Evolutionary conservation across 2,113 vertebrate species (phyloP), one percentile per base, ranked within the genome.

Genomic region (Pyxicephalus adspersus): DNA sequence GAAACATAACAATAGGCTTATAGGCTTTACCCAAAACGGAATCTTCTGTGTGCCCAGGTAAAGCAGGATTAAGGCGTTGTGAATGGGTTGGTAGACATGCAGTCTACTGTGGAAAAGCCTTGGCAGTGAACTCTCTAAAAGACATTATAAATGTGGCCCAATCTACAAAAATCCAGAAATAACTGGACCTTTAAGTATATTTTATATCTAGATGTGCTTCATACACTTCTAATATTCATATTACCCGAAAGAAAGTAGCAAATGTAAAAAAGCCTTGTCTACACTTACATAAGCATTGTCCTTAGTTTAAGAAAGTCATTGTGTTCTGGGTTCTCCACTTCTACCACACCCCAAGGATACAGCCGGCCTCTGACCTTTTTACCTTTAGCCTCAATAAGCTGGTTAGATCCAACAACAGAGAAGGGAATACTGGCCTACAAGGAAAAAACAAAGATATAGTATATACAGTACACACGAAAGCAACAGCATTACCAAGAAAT

Each of bases 231-330:
- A 17, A 63, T 63, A 26, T 63, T 45, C n/a, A 29, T 34, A 34
- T 2, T 22, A 1, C 45, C 34, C 16, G 16, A 11, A 50, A 45
- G 34, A 22, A 28, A 50, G 2, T 3, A 58, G 50, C 3, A 74
- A 8, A 2, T 75, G 52, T 45, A 22, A 45, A 22, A 38, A 60
- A 23, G 3, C 5, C 25, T 26, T 7, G 11, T 7, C 16, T 28
- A 31, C 29, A 88, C 96, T 95, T 87, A 99, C 98, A 99, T 99
- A 68, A 99, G 90, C 98, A 99, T 99, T 23, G 95, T 99, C 83
- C 98, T 94, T 87, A 99, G 91, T 89, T 99, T 99, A 83, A 99
- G 92, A 85, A 99, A 99, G 89, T 99, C 98, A 0, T 99, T 99
- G 84, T 99, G 98, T 75, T 99, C 98, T 0, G 97, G 97, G 84